Evolutionary conservation across 2,888 invertebrate genomes (phyloP).

Genomic region (Harmothoe impar): DNA sequence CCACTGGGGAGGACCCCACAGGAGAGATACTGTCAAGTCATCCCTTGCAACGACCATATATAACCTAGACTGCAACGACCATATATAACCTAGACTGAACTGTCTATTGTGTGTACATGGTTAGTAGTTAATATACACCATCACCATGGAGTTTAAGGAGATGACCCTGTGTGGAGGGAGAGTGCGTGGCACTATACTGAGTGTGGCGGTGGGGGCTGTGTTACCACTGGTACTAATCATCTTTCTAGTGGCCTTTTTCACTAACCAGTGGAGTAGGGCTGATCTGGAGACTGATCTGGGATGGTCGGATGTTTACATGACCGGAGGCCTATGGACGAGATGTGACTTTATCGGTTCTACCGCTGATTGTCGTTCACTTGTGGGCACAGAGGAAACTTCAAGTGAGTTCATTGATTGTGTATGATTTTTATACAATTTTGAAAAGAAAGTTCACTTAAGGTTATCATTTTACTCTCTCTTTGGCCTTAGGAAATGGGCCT

Average conservation of each 20-base stretch:
- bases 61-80: too few species aligned
- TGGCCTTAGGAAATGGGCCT: too few species aligned
- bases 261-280: conserved; percentile 35
- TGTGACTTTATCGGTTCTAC: not conserved
- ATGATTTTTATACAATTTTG: not conserved
- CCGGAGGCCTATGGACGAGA: conserved; percentile 54
- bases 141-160: conserved; percentile 23
- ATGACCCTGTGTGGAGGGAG: not conserved
- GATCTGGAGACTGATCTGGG: not conserved
- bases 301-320: not conserved
- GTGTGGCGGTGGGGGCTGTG: not conserved
- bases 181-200: conserved; percentile 6
- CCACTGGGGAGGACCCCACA: too few species aligned
- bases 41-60: too few species aligned
- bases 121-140: too few species aligned
- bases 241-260: conserved; percentile 36
- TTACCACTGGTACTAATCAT: not conserved
- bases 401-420: too few species aligned
- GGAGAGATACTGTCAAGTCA: too few species aligned
- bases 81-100: too few species aligned
- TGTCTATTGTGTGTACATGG: too few species aligned
- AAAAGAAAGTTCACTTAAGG: too few species aligned
- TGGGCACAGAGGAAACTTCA: conserved; percentile 26
- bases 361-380: not conserved
- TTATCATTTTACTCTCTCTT: too few species aligned